phyloP scores from a whole-genome alignment of 2,888 invertebrate genomes.

The Tetragonula carbonaria region DNA sequence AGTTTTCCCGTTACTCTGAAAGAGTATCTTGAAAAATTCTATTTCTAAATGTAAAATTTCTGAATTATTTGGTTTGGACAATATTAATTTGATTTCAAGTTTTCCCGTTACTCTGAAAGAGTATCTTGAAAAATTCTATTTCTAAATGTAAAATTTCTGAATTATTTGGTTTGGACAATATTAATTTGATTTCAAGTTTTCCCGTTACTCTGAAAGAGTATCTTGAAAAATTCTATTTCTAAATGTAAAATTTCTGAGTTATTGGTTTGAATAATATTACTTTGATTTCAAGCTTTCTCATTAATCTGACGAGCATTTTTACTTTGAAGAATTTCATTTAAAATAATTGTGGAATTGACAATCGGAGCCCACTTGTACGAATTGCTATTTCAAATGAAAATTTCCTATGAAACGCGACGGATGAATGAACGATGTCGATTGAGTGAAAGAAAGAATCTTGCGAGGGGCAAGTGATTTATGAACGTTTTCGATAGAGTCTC shows the following conservation, averaged over 20 bases:
- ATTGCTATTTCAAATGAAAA: no score
- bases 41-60: no score
- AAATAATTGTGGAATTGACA: not conserved
- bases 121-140: not conserved
- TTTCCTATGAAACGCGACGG: not conserved
- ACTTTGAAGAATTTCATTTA: not conserved
- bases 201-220: no score
- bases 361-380: no score
- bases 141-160: no score
- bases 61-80: not conserved
- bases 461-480: conserved; percentile 49
- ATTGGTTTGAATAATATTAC: not conserved
- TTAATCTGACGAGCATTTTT: no score
- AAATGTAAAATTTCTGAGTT: no score
- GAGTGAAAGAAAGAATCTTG: conserved; percentile 7
- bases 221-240: not conserved
- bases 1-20: not conserved
- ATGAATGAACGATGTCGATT: conserved; percentile 52
- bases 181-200: not conserved
- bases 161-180: not conserved
- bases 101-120: no score
- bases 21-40: not conserved
- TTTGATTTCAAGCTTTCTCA: not conserved
- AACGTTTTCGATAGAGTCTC: conserved; percentile 37
- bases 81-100: not conserved